These are phyloP conservation scores for Antheraea mylitta DNA, from an alignment of 1,140 invertebrate genomes.

Conservation along the genomic window DNA sequence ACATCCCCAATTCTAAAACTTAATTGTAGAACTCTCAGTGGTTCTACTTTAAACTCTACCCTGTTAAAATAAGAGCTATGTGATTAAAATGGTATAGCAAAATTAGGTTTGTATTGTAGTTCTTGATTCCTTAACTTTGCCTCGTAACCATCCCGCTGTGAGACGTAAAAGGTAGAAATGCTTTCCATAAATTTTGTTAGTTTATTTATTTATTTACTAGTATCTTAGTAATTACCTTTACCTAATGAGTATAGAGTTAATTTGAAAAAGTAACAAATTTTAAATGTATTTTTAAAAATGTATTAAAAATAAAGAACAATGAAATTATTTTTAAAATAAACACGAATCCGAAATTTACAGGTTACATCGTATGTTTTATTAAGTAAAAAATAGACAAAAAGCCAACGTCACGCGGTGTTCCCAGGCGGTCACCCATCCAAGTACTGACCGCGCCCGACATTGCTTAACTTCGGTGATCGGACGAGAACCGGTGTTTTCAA, in stretches of 20 bases:
- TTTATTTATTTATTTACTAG: conserved; percentile 26
- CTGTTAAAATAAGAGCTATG: conserved; percentile 17
- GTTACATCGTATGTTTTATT: too few relatives aligned
- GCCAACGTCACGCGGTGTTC: conserved; percentile 18
- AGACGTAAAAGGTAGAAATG: conserved; percentile 2
- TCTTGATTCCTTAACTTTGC: conserved; percentile 11
- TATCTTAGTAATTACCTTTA: too few relatives aligned
- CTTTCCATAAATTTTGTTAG: conserved; percentile 11
- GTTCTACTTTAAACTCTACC: conserved; percentile 14
- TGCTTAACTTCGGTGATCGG: conserved; percentile 23
- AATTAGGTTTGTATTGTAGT: conserved; percentile 28
- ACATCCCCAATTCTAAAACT: not conserved
- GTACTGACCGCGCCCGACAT: conserved; percentile 22
- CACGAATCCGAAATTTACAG: too few relatives aligned
- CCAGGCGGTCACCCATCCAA: conserved; percentile 21
- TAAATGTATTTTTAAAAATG: too few relatives aligned
- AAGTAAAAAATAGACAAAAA: too few relatives aligned
- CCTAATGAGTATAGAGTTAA: too few relatives aligned
- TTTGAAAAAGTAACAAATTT: too few relatives aligned
- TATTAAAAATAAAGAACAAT: too few relatives aligned
- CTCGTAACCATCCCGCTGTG: conserved; percentile 7
- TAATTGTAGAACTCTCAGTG: not conserved
- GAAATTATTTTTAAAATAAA: too few relatives aligned
- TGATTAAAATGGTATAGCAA: not conserved
- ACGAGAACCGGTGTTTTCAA: conserved; percentile 17